Evolutionary conservation across 2,888 invertebrate species (phyloP).

Genomic region (Alloscopus bannaensis): DNA sequence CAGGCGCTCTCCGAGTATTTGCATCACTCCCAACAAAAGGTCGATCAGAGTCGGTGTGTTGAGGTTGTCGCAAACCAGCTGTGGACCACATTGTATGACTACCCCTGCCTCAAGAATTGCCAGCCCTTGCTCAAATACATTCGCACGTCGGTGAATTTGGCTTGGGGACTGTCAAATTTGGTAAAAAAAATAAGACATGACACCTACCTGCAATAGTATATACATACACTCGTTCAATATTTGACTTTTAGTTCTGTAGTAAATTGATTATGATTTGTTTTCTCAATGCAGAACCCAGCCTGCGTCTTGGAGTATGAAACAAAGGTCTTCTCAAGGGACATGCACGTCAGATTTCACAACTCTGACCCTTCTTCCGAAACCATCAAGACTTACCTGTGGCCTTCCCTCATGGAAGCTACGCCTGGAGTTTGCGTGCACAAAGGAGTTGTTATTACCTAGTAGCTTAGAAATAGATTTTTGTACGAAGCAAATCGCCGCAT

Average conservation of each 20-base stretch:
- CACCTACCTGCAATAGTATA: too few relatives aligned
- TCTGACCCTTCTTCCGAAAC: slow-evolving; percentile 85
- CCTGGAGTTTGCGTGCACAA: slow-evolving; percentile 84
- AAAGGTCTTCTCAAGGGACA: slow-evolving; percentile 82
- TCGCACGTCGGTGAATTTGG: slow-evolving; percentile 87
- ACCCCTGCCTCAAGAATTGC: slow-evolving; percentile 90
- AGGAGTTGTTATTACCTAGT: slow-evolving; percentile 90
- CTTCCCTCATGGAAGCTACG: slow-evolving; percentile 83
- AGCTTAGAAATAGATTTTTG: too few relatives aligned
- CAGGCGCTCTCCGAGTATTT: slow-evolving; percentile 80
- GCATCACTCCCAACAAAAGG: slow-evolving; percentile 83
- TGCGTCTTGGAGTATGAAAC: slow-evolving; percentile 78
- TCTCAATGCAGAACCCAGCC: slow-evolving; percentile 75
- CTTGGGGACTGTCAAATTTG: slow-evolving; percentile 90
- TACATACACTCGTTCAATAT: too few relatives aligned
- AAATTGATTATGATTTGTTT: neutral
- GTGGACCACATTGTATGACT: slow-evolving; percentile 93
- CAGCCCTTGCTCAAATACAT: slow-evolving; percentile 87
- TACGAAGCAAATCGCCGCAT: too few relatives aligned
- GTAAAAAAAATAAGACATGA: too few relatives aligned
- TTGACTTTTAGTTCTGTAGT: too few relatives aligned
- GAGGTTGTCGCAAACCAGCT: slow-evolving; percentile 81
- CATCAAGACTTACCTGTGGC: slow-evolving; percentile 91
- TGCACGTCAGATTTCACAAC: slow-evolving; percentile 87
- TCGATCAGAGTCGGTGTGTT: slow-evolving; percentile 76